A percentile compares a stretch with the other conserved stretches of the same genome.
phyloP scores from a whole-genome alignment of 2,888 invertebrate genomes.

The Allophyes oxyacanthae region DNA sequence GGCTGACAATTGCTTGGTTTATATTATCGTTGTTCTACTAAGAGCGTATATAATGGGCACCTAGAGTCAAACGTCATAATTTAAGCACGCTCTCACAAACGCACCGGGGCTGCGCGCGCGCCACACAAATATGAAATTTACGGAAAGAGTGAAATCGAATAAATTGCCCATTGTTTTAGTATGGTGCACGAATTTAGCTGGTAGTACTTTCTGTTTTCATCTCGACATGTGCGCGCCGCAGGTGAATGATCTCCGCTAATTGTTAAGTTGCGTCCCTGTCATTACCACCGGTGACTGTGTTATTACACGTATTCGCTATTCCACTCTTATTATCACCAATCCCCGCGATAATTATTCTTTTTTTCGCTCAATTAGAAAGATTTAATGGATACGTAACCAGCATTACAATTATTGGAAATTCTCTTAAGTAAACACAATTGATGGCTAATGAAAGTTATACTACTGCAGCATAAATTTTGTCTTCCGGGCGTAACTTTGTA shows the following conservation, averaged over 20 bases:
- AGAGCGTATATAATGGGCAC: constrained; percentile 34
- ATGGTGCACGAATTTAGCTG: constrained; percentile 84
- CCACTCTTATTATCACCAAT: constrained; percentile 33
- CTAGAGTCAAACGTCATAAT: constrained; percentile 47
- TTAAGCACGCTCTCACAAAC: constrained; percentile 59
- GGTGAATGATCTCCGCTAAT: constrained; percentile 69
- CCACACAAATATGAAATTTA: constrained; percentile 81
- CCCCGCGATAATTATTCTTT: constrained; percentile 40
- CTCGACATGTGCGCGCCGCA: constrained; percentile 70
- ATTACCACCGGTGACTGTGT: constrained; percentile 49
- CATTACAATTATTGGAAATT: constrained; percentile 52
- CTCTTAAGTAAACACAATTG: constrained; percentile 33
- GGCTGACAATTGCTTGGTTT: not conserved
- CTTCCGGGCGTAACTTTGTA: constrained; percentile 3
- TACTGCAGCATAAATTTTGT: constrained; percentile 15
- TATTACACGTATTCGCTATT: constrained; percentile 53
- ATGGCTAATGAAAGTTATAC: constrained; percentile 47
- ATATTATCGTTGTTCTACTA: constrained; percentile 16
- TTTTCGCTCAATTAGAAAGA: constrained; percentile 47
- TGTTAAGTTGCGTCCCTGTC: constrained; percentile 58
- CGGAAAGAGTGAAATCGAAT: constrained; percentile 87
- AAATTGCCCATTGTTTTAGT: constrained; percentile 85
- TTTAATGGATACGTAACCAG: constrained; percentile 47
- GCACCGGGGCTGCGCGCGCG: constrained; percentile 46
- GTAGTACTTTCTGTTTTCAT: constrained; percentile 85